These are phyloP conservation scores for Phrynosoma platyrhinos DNA, from an alignment of 2,113 vertebrate species.

Conservation along the genomic window DNA sequence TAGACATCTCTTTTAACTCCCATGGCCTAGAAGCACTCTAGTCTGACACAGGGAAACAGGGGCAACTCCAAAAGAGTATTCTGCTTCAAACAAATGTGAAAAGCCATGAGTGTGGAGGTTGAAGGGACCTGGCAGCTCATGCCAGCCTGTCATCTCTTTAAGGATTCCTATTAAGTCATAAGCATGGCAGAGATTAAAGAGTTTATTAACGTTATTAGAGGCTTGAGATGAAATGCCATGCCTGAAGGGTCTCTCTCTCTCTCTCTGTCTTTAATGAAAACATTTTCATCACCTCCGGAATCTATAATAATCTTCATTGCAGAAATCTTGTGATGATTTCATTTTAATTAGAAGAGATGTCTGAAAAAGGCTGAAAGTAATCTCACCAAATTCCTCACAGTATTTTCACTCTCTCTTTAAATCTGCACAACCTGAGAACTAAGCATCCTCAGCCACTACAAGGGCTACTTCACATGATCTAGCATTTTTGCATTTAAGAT, in stretches of 20 bases:
- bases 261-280: slow-evolving; percentile 79
- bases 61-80: not conserved
- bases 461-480: not conserved
- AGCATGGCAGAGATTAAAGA: slow-evolving; percentile 82
- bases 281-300: slow-evolving; percentile 81
- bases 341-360: slow-evolving; percentile 80
- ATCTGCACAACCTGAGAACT: not conserved
- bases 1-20: accelerated
- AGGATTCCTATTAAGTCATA: slow-evolving; percentile 79
- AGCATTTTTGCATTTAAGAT: not conserved
- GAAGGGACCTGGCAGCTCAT: slow-evolving; percentile 65
- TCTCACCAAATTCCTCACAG: slow-evolving; percentile 54
- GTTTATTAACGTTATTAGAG: slow-evolving; percentile 83
- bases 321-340: slow-evolving; percentile 75
- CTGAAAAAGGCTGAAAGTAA: slow-evolving; percentile 71
- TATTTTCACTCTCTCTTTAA: not conserved
- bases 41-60: not conserved
- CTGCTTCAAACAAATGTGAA: slow-evolving; percentile 43
- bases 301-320: slow-evolving; percentile 80
- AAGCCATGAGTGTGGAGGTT: slow-evolving; percentile 56
- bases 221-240: slow-evolving; percentile 79
- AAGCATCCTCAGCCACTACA: not conserved
- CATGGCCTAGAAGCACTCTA: not conserved
- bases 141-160: slow-evolving; percentile 75
- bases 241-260: slow-evolving; percentile 78